A percentile compares a stretch with the other conserved stretches of the same genome.
phyloP scores from a whole-genome alignment of 2,888 invertebrate genomes.

The Nezara viridula region DNA sequence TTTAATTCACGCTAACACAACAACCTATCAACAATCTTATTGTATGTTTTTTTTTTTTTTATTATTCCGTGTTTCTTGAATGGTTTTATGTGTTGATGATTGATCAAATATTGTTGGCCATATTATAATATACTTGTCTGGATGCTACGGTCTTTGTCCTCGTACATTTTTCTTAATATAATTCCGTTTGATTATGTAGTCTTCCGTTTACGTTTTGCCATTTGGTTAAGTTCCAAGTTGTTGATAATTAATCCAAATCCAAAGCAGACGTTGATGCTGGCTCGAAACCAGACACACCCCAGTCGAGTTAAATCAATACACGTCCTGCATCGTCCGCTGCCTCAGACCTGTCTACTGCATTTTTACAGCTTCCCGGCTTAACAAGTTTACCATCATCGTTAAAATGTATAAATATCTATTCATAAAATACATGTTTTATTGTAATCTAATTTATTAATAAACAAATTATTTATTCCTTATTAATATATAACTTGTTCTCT shows the following conservation, averaged over 20 bases:
- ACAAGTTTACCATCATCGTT: background rate
- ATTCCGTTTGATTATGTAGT: background rate
- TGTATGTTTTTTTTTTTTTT: background rate
- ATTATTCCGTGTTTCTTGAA: no score
- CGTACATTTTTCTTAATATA: no score
- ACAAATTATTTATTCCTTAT: no score
- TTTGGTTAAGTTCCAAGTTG: background rate
- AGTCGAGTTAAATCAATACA: background rate
- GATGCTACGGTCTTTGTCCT: no score
- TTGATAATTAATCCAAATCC: background rate
- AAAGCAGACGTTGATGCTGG: background rate
- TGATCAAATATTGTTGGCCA: background rate
- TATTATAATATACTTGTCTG: background rate
- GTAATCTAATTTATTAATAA: no score
- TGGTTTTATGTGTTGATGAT: no score
- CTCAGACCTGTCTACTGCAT: slow-evolving; percentile 27
- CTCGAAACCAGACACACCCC: background rate
- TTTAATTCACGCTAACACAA: no score
- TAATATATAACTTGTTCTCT: no score
- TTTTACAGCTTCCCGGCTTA: background rate
- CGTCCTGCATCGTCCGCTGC: background rate
- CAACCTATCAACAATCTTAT: background rate
- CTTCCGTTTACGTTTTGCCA: background rate
- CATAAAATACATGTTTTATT: background rate
- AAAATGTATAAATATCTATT: background rate